Base-by-base conservation (phyloP, 2,113 vertebrate genomes). In the Salvelinus sp. region DNA sequence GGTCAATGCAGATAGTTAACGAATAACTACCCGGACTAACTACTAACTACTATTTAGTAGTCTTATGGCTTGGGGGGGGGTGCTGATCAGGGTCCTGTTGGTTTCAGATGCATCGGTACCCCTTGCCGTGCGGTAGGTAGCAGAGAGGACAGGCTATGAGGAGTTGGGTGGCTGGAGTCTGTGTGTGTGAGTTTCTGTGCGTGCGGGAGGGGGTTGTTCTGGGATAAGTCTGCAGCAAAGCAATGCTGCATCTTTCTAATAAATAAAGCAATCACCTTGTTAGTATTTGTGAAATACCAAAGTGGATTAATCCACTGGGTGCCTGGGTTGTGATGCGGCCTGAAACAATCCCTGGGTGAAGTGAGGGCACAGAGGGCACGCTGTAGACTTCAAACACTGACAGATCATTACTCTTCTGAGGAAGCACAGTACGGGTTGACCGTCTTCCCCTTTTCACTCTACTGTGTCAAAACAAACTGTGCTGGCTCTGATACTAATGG, bases 221-320 rank as follows among this genome's bases (percentile, higher is more conserved):
- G 73, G 25, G 65, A 48, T 50, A 66, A 74, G 38, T 27, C 27
- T 69, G 16, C 27, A 22, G 28, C 64, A 27, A 30, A 63, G 47
- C 13, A 13, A 54, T 16, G 48, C 48, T 54, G 7, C 18, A 70
- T 82, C 57, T 79, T 58, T 27, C 23, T 54, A 81, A 71, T 72
- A 76, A 81, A 71, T 69, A 16, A 3, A 27, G 1, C 16, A 44
- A 74, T 48, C 74, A 74, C 38, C 76, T 89, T 18, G 78, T 57
- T 68, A 62, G 82, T 66, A 75, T 18, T 60, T 91, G 91, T 89
- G 88, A 93, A 92, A 93, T 93, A 82, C 90, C 90, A 22, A 81
- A 89, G 77, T 78, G 79, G 68, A 90, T 85, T 89, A 82, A 85
- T 81, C 79, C 74, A 81, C 48, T 63, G 50, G 78, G 7, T 64